phyloP scores from a whole-genome alignment of 2,797 vertebrate species.

The Tolypeutes matacus region DNA sequence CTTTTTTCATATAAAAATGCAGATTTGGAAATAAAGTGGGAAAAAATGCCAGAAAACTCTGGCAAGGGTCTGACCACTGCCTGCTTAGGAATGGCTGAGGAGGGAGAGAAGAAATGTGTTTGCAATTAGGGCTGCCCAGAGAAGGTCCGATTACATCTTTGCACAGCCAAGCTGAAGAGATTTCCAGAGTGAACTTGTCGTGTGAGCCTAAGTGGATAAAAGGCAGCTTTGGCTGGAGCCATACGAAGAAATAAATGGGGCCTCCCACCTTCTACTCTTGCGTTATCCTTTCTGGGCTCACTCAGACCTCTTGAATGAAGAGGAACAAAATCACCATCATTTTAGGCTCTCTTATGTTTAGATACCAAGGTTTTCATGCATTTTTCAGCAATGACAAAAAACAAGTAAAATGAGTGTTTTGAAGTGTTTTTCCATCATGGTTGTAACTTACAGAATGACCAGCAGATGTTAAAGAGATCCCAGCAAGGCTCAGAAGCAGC shows the following conservation, averaged over 20 bases:
- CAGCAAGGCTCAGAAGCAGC: slow-evolving; percentile 4
- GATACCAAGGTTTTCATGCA: slow-evolving; percentile 19
- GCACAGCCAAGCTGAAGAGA: slow-evolving; percentile 82
- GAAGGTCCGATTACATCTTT: slow-evolving; percentile 85
- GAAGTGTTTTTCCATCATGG: slow-evolving; percentile 49
- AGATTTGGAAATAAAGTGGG: slow-evolving; percentile 87
- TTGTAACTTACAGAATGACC: slow-evolving; percentile 59
- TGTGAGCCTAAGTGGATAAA: slow-evolving; percentile 82
- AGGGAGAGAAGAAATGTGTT: slow-evolving; percentile 89
- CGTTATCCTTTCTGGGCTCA: slow-evolving; percentile 23
- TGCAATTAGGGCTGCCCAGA: slow-evolving; percentile 88
- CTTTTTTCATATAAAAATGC: slow-evolving; percentile 88
- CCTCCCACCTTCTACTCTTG: slow-evolving; percentile 64
- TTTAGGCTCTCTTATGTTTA: slow-evolving; percentile 42
- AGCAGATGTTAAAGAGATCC: slow-evolving; percentile 34
- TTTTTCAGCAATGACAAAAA: slow-evolving; percentile 56
- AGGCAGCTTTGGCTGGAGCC: slow-evolving; percentile 72
- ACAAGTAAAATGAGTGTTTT: slow-evolving; percentile 51
- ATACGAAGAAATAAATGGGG: slow-evolving; percentile 72
- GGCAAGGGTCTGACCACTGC: slow-evolving; percentile 83
- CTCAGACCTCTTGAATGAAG: slow-evolving; percentile 70
- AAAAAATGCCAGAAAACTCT: slow-evolving; percentile 88
- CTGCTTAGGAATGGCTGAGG: slow-evolving; percentile 84
- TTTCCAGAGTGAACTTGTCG: slow-evolving; percentile 85
- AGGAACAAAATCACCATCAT: slow-evolving; percentile 59